phyloP scores from a whole-genome alignment of 2,888 invertebrate species.

The Sphinx pinastri region DNA sequence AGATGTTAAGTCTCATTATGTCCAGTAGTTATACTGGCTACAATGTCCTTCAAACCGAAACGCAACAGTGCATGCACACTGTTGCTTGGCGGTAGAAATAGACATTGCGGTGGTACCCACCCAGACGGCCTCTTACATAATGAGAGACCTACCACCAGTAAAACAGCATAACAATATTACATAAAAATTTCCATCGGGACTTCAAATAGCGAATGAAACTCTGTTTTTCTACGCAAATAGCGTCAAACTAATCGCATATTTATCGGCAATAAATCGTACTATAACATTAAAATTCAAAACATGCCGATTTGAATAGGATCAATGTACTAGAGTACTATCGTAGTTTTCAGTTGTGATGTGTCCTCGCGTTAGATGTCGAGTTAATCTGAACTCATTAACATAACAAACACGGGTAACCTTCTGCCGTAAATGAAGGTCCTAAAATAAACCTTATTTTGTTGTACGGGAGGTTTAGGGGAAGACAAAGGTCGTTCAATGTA shows the following conservation, averaged over 20 bases:
- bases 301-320: conserved; percentile 11
- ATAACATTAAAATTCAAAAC: conserved; percentile 13
- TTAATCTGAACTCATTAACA: conserved; percentile 35
- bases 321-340: conserved; percentile 7
- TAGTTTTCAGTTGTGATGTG: conserved; percentile 15
- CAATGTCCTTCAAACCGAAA: too few relatives aligned
- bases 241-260: conserved; percentile 3
- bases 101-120: too few relatives aligned
- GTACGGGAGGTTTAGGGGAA: not conserved
- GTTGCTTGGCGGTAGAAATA: too few relatives aligned
- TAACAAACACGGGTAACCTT: conserved; percentile 32
- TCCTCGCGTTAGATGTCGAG: conserved; percentile 30
- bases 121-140: too few relatives aligned
- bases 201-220: not conserved
- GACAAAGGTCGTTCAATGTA: too few relatives aligned
- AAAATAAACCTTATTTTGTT: not conserved
- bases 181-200: not conserved
- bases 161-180: conserved; percentile 6
- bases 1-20: too few relatives aligned
- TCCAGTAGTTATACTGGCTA: too few relatives aligned
- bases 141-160: too few relatives aligned
- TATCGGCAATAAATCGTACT: conserved; percentile 9
- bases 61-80: too few relatives aligned
- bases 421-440: not conserved
- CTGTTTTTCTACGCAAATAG: conserved; percentile 15